phyloP scores from a whole-genome alignment of 92 coral and sea anemone genomes.

The Phenganax subtilis region DNA sequence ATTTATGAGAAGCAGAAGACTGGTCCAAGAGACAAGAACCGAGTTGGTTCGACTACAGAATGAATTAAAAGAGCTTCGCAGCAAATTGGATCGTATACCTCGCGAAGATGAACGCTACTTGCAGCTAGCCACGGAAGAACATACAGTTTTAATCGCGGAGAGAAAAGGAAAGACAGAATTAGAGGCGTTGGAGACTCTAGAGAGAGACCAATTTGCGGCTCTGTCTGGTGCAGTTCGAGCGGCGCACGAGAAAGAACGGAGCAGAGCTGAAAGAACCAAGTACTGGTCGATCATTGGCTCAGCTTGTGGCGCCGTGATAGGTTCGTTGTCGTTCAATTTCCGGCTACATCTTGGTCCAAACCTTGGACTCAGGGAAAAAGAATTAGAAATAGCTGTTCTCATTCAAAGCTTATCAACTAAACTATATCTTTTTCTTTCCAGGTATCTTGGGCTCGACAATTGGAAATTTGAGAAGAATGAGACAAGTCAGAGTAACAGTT shows the following conservation, averaged over 20 bases:
- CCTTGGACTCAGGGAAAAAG: no score
- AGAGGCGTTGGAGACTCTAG: conserved; percentile 63
- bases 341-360: no score
- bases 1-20: conserved; percentile 67
- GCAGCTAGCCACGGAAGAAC: conserved; percentile 88
- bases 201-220: conserved; percentile 81
- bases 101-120: conserved; percentile 92
- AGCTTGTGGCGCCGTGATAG: conserved; percentile 85
- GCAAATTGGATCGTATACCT: conserved; percentile 77
- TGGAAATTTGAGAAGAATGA: conserved; percentile 72
- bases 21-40: conserved; percentile 60
- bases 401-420: neutral
- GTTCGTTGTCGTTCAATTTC: conserved; percentile 41
- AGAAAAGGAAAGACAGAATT: conserved; percentile 60
- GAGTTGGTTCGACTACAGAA: conserved; percentile 57
- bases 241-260: conserved; percentile 90
- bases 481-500: conserved; percentile 78
- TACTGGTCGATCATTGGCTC: conserved; percentile 98
- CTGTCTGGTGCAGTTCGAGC: conserved; percentile 82
- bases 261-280: conserved; percentile 91
- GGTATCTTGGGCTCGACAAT: conserved; percentile 85
- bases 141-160: conserved; percentile 73
- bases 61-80: conserved; percentile 70
- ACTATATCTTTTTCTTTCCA: conserved; percentile 12
- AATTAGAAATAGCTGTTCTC: no score